Base-by-base conservation (phyloP, 2,888 invertebrate genomes). In the Leucoma salicis region DNA sequence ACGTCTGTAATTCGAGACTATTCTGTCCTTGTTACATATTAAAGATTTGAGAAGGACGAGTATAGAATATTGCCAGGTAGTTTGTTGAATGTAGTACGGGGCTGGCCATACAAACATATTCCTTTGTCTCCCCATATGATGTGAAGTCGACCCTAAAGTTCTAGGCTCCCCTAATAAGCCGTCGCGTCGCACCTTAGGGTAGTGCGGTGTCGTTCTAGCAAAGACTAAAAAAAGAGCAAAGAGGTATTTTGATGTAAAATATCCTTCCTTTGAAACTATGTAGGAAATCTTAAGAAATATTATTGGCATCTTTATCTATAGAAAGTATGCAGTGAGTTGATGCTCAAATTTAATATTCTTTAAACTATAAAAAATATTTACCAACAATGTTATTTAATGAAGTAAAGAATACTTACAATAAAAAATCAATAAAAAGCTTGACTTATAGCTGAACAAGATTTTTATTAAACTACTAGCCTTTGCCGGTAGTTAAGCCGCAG, bases 101-200 rank as follows among this genome's bases (percentile, higher is more conserved):
- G 72, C 69, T 73, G 72, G 69, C 66, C 67, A 64, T 59, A 69
- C 73, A 79, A 80, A 84, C 78, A 80, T 82, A 82, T 82, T 79
- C 78, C 75, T 75, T 63, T 72, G 77, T 76, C 74, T 76, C 80
- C 73, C 71, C 65, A 67, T 73, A 67, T 65, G 61, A 74, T 70
- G 80, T 75, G 75, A 80, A 81, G 74, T 74, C 81, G 73, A 83
- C 86, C 87, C 84, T 78, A 82, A 86, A 87, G 78, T 87, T 88
- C 79, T 82, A 81, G 82, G 78, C 81, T 82, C 85, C 87, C 85
- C 84, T 87, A 87, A 88, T 86, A 88, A 88, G 85, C 81, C 71
- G 72, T 71, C 70, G 70, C 77, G 76, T 82, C 81, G 82, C 82
- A 86, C 85, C 83, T 85, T 77, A 75, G 82, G 82, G 84, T 74